Evolutionary conservation across 2,113 vertebrate species (phyloP), one percentile per base, ranked within the genome.

Genomic region (Daboia siamensis): DNA sequence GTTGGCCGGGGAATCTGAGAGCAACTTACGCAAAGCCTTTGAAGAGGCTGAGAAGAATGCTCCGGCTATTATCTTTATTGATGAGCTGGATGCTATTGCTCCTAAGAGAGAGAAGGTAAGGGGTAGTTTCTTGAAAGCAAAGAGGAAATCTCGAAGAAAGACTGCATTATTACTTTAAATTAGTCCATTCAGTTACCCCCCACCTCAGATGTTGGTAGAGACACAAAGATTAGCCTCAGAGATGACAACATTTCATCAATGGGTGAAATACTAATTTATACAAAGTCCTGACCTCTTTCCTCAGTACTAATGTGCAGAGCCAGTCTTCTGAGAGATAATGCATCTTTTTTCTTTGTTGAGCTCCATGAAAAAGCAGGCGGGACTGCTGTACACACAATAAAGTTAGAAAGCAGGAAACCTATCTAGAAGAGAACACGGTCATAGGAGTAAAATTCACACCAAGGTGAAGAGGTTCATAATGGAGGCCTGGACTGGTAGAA

Each of bases 41-140:
- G 99, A 99, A 96, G 99, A 99, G 96, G 99, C 99, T 1, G 99
- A 99, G 96, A 99, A 99, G 96, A 99, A 99, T 0, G 99, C 99
- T 94, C 99, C 99, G 95, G 99, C 99, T 74, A 99, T 99, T 93
- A 99, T 99, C 96, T 99, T 99, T 96, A 99, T 99, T 92, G 99
- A 99, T 97, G 99, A 99, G 90, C 97, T 99, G 93, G 99, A 99
- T 95, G 99, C 99, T 89, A 99, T 99, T 88, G 99, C 99, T 94
- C 99, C 99, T 29, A 99, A 99, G 94, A 98, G 99, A 97, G 99
- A 99, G 97, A 99, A 99, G 98, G 99, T 99, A 85, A 95, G 97
- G 20, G 87, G 4, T 21, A 24, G n/a, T 8, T 12, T 80, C 15
- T 20, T 46, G 33, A 64, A 39, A 88, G 33, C 59, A n/a, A 46